A percentile compares a stretch with the other conserved stretches of the same genome.
Conservation (phyloP, 2,888 invertebrate genomes). For the Drosophila limbata region DNA sequence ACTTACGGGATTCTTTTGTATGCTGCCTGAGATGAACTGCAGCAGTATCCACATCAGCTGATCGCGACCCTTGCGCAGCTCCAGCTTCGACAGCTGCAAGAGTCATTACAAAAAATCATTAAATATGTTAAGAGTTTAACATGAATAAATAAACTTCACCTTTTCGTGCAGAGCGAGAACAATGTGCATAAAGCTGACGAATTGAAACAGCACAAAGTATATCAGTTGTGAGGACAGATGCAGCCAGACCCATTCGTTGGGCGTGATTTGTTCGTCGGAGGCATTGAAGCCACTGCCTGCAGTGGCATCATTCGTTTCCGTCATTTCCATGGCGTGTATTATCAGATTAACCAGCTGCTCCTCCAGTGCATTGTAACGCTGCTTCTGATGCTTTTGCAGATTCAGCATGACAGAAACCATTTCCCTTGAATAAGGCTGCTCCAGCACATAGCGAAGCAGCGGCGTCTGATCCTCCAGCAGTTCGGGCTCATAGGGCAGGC, state of each 20-base stretch:
- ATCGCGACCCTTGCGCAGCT: slow-evolving; percentile 95
- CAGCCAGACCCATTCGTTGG: slow-evolving; percentile 93
- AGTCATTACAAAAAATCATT: neutral
- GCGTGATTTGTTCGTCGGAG: slow-evolving; percentile 85
- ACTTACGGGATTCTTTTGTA: slow-evolving; percentile 94
- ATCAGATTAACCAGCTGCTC: slow-evolving; percentile 96
- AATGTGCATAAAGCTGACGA: slow-evolving; percentile 96
- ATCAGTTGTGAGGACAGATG: slow-evolving; percentile 97
- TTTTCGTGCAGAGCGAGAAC: slow-evolving; percentile 95
- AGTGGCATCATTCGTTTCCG: slow-evolving; percentile 88
- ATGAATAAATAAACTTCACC: slow-evolving; percentile 82
- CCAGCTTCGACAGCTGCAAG: slow-evolving; percentile 89
- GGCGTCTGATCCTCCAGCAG: slow-evolving; percentile 95
- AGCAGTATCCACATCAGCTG: slow-evolving; percentile 99
- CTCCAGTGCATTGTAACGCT: slow-evolving; percentile 94
- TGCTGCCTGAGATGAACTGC: slow-evolving; percentile 98
- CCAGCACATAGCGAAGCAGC: slow-evolving; percentile 94
- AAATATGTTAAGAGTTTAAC: neutral
- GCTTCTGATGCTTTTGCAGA: slow-evolving; percentile 96
- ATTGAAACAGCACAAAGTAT: slow-evolving; percentile 97
- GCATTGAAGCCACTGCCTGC: slow-evolving; percentile 85
- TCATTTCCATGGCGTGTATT: slow-evolving; percentile 96
- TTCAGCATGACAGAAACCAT: slow-evolving; percentile 98
- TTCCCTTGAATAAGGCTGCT: slow-evolving; percentile 97
- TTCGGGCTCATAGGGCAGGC: slow-evolving; percentile 95